phyloP scores from a whole-genome alignment of 2,797 vertebrate genomes.

The Lerista edwardsae region DNA sequence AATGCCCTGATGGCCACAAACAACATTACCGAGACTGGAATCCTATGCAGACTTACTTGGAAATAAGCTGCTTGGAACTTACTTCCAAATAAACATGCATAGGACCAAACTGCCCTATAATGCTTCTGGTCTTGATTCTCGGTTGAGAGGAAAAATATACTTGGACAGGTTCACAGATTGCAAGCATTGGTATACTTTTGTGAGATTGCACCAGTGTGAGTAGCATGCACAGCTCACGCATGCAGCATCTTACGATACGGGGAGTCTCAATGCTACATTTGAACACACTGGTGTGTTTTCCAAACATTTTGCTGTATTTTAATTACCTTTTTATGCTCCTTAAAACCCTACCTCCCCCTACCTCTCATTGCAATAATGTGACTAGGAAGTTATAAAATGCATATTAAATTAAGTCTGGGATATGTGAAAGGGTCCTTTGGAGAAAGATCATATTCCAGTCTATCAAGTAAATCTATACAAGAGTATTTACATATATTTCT shows the following conservation, averaged over 20 bases:
- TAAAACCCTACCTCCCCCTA: not conserved
- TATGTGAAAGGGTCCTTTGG: constrained; percentile 65
- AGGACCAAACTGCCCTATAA: not conserved
- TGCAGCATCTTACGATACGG: constrained; percentile 35
- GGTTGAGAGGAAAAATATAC: not conserved
- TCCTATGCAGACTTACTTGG: not conserved
- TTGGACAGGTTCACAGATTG: not conserved
- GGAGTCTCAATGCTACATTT: constrained; percentile 48
- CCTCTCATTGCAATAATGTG: constrained; percentile 40
- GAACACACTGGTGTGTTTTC: constrained; percentile 56
- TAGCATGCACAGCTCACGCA: not conserved
- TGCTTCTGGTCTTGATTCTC: too few relatives aligned
- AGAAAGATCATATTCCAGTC: constrained; percentile 66
- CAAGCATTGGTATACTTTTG: not conserved
- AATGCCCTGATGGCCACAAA: not conserved
- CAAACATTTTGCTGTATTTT: constrained; percentile 31
- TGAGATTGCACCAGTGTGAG: not conserved
- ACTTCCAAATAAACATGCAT: not conserved
- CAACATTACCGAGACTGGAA: not conserved
- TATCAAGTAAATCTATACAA: constrained; percentile 62
- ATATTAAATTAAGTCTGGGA: constrained; percentile 63
- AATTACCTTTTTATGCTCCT: not conserved
- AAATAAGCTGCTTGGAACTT: not conserved
- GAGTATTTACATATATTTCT: constrained; percentile 44
- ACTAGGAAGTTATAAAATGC: constrained; percentile 67